Evolutionary conservation across 1,140 invertebrate genomes (phyloP), one percentile per base, ranked within the genome.

Genomic region (Drosophila bipectinata): DNA sequence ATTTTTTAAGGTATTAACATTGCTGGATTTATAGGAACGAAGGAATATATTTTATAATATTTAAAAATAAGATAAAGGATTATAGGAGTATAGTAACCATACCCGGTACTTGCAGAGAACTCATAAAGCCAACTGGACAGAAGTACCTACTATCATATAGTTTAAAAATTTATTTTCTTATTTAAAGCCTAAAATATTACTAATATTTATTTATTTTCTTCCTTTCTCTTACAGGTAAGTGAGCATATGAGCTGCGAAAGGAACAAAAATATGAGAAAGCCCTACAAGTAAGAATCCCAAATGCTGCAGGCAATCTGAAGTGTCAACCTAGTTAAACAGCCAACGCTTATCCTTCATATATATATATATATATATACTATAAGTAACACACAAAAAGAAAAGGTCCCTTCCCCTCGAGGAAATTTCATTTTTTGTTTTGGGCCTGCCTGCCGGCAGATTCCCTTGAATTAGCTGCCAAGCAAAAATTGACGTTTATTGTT

Each of bases 401-500:
- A 37, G 2, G 34, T 1, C 32, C 12, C 44, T 0, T 10, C 26
- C 24, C 45, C n/a, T 21, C 4, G n/a, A 5, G 5, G 18, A 44
- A 14, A 6, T 9, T 48, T 32, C 41, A 67, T 41, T 67, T 55
- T 53, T 47, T 75, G 47, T 54, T 52, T 41, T 9, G 18, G 18
- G 18, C 18, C 3, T 45, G 24, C 48, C 51, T 55, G 51, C 72
- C 44, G 62, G 53, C 73, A 48, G 56, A 21, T 67, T 64, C 30
- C 56, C 39, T 44, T 39, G 72, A 76, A 85, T 85, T 84, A 80
- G 80, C 66, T 80, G 62, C 58, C 76, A 74, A 77, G 67, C 51
- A 56, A 53, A 77, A 85, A 77, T 84, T 80, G 77, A 84, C 77
- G 77, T 84, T 85, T 84, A 84, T 84, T 84, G 77, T 84, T 80